Evolutionary conservation across 2,888 invertebrate genomes (phyloP).

Genomic region (Temnothorax rugatulus): DNA sequence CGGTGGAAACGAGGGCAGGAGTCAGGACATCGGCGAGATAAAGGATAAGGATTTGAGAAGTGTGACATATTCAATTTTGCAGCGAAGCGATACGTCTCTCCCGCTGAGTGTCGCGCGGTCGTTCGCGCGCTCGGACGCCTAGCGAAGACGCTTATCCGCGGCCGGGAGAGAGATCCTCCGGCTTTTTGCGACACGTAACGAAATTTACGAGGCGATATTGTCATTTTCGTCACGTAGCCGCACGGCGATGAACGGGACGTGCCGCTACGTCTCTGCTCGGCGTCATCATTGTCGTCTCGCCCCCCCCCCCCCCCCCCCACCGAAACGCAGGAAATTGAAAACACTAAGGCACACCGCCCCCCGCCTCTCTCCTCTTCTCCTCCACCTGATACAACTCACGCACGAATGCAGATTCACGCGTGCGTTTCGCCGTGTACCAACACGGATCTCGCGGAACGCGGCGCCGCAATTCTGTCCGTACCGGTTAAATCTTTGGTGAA

Average conservation of each 20-base stretch:
- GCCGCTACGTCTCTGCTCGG: slow-evolving; percentile 32
- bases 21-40: slow-evolving; percentile 53
- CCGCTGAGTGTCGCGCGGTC: slow-evolving; percentile 35
- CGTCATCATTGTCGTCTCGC: slow-evolving; percentile 10
- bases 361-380: not conserved
- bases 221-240: slow-evolving; percentile 51
- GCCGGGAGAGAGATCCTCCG: slow-evolving; percentile 17
- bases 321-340: slow-evolving; percentile 49
- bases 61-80: slow-evolving; percentile 73
- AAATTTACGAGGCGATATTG: slow-evolving; percentile 47
- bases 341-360: slow-evolving; percentile 22
- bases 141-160: slow-evolving; percentile 20
- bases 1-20: slow-evolving; percentile 2
- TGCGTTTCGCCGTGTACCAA: slow-evolving; percentile 6
- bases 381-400: not conserved
- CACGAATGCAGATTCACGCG: slow-evolving; percentile 31
- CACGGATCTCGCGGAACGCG: not conserved
- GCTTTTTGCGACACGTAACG: slow-evolving; percentile 48
- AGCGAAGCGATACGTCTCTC: slow-evolving; percentile 56
- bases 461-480: slow-evolving; percentile 5
- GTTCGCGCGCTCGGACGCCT: not conserved
- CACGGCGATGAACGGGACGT: slow-evolving; percentile 46
- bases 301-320: no score
- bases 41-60: slow-evolving; percentile 66
- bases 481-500: not conserved